A percentile compares a stretch with the other conserved stretches of the same genome.
These are phyloP conservation scores for Enteromius paludinosus DNA, from an alignment of 2,797 vertebrate genomes.

Conservation along the genomic window DNA sequence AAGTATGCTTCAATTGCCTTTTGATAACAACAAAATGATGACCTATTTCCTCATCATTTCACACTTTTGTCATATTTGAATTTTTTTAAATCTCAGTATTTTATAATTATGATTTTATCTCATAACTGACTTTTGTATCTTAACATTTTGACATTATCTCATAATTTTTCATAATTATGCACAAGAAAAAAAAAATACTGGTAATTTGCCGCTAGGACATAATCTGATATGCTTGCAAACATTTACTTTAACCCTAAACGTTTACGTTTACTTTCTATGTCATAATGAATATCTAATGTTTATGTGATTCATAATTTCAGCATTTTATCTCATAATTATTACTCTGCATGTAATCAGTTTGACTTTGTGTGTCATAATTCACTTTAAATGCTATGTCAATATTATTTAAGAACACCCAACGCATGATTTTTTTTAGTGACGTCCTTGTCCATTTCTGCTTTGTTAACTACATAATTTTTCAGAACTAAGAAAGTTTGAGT, in stretches of 20 bases:
- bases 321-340: background rate
- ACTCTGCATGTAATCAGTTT: background rate
- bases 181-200: no score
- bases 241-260: background rate
- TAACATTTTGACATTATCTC: no score
- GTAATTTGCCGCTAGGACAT: no score
- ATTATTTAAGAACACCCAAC: no score
- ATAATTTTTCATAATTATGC: no score
- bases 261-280: background rate
- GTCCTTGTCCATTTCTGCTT: background rate
- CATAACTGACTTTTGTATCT: no score
- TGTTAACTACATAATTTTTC: background rate
- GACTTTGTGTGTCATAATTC: background rate
- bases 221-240: no score
- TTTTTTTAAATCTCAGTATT: no score
- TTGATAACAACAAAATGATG: background rate
- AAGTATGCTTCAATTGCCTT: background rate
- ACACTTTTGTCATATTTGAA: no score
- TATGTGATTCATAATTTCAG: background rate
- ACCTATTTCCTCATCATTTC: background rate
- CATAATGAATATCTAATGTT: background rate
- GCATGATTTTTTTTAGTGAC: no score
- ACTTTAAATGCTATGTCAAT: no score
- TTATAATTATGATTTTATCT: no score
- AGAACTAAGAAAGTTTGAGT: background rate